These are phyloP conservation scores for Archocentrus centrarchus DNA, from an alignment of 2,113 vertebrate species.

Conservation along the genomic window DNA sequence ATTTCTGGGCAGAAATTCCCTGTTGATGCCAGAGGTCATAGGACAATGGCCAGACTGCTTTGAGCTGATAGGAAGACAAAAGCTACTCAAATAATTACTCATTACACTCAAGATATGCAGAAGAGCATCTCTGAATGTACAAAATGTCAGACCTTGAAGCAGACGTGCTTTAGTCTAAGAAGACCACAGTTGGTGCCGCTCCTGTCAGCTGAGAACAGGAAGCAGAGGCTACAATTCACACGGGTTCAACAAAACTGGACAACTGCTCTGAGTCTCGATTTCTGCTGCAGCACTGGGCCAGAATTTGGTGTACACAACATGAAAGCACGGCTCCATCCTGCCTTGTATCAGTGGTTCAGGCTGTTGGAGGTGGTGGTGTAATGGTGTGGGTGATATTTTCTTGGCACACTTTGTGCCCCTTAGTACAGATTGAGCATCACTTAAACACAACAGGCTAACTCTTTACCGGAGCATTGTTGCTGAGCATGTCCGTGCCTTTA, in stretches of 20 bases:
- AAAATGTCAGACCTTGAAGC: neutral
- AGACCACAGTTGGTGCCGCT: fast-evolving
- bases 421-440: neutral
- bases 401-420: neutral
- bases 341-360: neutral
- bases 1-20: too few relatives aligned
- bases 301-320: neutral
- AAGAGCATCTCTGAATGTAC: neutral
- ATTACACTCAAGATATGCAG: neutral
- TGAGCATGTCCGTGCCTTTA: neutral
- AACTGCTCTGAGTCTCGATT: neutral
- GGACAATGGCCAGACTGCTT: neutral
- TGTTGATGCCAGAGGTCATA: neutral
- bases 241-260: neutral
- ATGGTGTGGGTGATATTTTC: neutral
- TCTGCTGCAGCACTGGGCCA: neutral
- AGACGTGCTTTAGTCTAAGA: neutral
- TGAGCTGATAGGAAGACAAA: neutral
- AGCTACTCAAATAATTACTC: fast-evolving
- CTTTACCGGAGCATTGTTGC: neutral
- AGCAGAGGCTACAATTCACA: neutral
- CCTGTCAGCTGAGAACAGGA: neutral
- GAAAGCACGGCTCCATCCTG: neutral
- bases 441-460: neutral
- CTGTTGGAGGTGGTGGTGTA: neutral